Base-by-base conservation (phyloP, 2,888 invertebrate genomes). In the Erynnis tages region DNA sequence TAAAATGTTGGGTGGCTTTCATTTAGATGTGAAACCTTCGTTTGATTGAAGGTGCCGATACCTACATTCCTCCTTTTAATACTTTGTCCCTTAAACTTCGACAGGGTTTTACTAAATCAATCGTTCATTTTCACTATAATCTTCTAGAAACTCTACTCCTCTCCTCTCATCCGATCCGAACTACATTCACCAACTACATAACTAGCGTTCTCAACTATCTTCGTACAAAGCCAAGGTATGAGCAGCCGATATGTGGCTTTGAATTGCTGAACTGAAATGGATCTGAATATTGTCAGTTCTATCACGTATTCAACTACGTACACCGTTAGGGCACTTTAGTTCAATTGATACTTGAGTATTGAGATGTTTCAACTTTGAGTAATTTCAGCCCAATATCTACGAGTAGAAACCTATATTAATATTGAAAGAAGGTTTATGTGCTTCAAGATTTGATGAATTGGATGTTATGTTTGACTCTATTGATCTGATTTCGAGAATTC, bases 201-300 rank as follows among this genome's bases (percentile, higher is more conserved):
- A 1, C 32, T 34, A 34, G 11, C 34, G n/a, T 17, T 2, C 21
- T 17, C 8, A 34, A 34, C 44, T 45, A 45, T 34, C 23, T 34
- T 21, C 30, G 30, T 11, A 35, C 34, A 35, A 43, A 46, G 45
- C 34, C 35, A 44, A 35, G 45, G 16, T 16, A 25, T 38, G 38
- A 38, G 47, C 29, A 27, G 35, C 16, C 46, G 47, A 38, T 40
- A 48, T 48, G 30, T 32, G 32, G 13, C 30, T 44, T 32, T 8
- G 40, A 48, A 47, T 47, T 47, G 27, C 37, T 27, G 27, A 37
- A 48, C 23, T 40, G 40, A 48, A 48, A 32, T 17, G 8, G 40
- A 40, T 40, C 40, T 30, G 40, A 40, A 48, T 48, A 48, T 40
- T 40, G 38, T 40, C 48, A 40, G 23, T 32, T 48, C 30, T 30